Evolutionary conservation across 2,797 vertebrate species (phyloP), one percentile per base, ranked within the genome.

Genomic region (Orestias chungarensis): DNA sequence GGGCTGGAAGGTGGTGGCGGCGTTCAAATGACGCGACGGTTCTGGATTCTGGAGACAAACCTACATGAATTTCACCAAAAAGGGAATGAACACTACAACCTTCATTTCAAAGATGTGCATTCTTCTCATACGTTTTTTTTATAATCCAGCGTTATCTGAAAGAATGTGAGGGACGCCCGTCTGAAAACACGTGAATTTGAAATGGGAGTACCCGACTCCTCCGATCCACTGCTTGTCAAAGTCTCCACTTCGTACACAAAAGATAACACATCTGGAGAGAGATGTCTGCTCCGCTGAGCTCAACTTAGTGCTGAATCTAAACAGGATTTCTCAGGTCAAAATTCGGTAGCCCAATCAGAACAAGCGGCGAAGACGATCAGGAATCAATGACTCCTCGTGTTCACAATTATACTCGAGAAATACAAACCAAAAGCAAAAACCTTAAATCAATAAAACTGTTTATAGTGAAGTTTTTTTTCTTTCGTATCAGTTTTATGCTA

Each of bases 161-260:
- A 44, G 25, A 2, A 46, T 33, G 68, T 43, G 62, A 18, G 12
- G 42, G 40, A 62, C 17, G 11, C 54, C 68, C 68, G 65, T 64
- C 40, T 23, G 52, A 79, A 82, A 74, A 79, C 43, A 68, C 20
- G 33, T 55, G 61, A 73, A 71, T 78, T 74, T 14, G 47, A 69
- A 52, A 72, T 27, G n/a, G n/a, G n/a, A n/a, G n/a, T n/a, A n/a
- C n/a, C n/a, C n/a, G n/a, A n/a, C 61, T 70, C 70, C 44, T n/a
- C 0, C 66, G 50, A 80, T 70, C 46, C 71, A 75, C 23, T 35
- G 38, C 65, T n/a, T 44, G 23, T 66, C 64, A 68, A n/a, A 65
- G 76, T 78, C 55, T 64, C 42, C 35, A 35, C 71, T 83, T 27
- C 31, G 72, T 0, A 27, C 46, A 29, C n/a, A 68, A 55, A 74